These are phyloP conservation scores for Nerophis ophidion DNA, from an alignment of 2,113 vertebrate genomes.

Conservation along the genomic window DNA sequence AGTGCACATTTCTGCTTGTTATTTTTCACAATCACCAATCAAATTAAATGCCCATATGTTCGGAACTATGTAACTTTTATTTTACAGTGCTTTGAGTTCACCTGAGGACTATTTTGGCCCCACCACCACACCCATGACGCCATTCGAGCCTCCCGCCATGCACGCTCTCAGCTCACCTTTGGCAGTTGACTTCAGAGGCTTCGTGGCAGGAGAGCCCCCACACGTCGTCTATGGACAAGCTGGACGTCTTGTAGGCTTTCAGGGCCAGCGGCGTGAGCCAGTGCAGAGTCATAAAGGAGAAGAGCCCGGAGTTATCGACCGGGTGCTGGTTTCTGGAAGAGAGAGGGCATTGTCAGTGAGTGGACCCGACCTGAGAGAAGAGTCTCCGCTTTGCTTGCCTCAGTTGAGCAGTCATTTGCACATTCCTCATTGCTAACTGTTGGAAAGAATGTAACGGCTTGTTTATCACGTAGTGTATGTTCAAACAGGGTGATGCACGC, in stretches of 20 bases:
- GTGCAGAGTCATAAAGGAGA: constrained; percentile 79
- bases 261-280: constrained; percentile 76
- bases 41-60: too few relatives aligned
- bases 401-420: constrained; percentile 61
- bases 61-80: too few relatives aligned
- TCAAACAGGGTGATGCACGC: constrained; percentile 44
- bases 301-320: constrained; percentile 78
- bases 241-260: constrained; percentile 66
- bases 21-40: too few relatives aligned
- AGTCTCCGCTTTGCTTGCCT: constrained; percentile 26
- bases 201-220: constrained; percentile 78
- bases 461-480: constrained; percentile 54
- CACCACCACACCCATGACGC: not conserved
- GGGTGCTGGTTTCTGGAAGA: constrained; percentile 76
- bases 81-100: not conserved
- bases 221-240: constrained; percentile 67
- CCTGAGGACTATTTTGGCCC: not conserved
- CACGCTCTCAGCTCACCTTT: constrained; percentile 65
- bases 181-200: constrained; percentile 70
- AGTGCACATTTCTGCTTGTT: too few relatives aligned
- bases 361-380: constrained; percentile 27
- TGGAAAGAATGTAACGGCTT: constrained; percentile 25
- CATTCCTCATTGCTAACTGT: constrained; percentile 60
- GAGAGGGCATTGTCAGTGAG: constrained; percentile 27
- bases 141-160: not conserved